These are phyloP conservation scores for Peromyscus attwateri DNA, from an alignment of 2,797 vertebrate species.

Conservation along the genomic window DNA sequence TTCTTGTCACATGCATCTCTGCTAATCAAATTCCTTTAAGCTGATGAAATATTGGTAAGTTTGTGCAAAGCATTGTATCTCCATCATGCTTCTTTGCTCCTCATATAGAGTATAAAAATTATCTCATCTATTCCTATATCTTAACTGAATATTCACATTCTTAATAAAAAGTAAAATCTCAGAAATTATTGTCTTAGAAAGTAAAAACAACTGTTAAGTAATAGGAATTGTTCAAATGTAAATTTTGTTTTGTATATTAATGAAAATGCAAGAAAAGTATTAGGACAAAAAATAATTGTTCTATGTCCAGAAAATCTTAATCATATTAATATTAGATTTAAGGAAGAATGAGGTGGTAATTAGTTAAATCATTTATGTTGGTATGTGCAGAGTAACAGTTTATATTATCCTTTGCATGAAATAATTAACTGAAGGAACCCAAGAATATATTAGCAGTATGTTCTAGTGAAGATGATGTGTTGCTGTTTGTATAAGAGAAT, in stretches of 20 bases:
- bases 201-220: background rate
- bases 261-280: background rate
- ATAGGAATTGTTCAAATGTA: background rate
- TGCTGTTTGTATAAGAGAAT: background rate
- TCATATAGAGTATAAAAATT: background rate
- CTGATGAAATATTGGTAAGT: background rate
- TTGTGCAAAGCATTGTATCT: background rate
- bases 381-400: background rate
- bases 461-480: too few relatives aligned
- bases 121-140: background rate
- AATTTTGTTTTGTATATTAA: background rate
- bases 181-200: background rate
- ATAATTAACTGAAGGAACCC: background rate
- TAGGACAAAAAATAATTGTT: background rate
- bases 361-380: background rate
- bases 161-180: background rate
- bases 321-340: background rate
- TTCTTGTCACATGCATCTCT: background rate
- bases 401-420: background rate
- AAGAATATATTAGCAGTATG: background rate
- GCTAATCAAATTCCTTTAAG: background rate
- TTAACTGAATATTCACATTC: background rate
- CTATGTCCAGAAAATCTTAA: background rate
- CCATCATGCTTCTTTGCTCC: background rate
- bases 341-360: background rate